Percentiles rank a stretch among this genome's conserved stretches.
Evolutionary conservation across 1,140 invertebrate genomes (phyloP).

Genomic region (Antheraea mylitta): DNA sequence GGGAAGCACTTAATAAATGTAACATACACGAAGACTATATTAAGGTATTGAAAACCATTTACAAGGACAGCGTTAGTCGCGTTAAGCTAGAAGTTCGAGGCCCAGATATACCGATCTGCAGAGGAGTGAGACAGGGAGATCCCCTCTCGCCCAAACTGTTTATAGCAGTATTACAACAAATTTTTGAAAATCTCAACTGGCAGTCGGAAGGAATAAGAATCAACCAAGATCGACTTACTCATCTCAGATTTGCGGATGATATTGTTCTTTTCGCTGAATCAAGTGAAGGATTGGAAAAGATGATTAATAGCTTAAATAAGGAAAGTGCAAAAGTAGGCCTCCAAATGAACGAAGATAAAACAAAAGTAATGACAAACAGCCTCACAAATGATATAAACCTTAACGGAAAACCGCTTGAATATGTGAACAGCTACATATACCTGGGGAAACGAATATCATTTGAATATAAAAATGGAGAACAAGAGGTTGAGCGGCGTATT

Average conservation of each 20-base stretch:
- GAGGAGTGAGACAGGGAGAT: slow-evolving; percentile 14
- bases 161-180: not conserved
- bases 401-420: slow-evolving; percentile 2
- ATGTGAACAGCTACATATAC: slow-evolving; percentile 13
- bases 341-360: slow-evolving; percentile 10
- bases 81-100: too few relatives aligned
- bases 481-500: slow-evolving; percentile 13
- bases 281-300: not conserved
- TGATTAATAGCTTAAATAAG: not conserved
- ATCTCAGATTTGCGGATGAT: slow-evolving; percentile 17
- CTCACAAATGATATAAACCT: not conserved
- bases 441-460: slow-evolving; percentile 14
- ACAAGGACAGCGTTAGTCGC: too few relatives aligned
- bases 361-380: slow-evolving; percentile 8
- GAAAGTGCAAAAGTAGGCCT: slow-evolving; percentile 13
- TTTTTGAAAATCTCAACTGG: too few relatives aligned
- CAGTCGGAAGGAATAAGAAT: too few relatives aligned
- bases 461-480: slow-evolving; percentile 11
- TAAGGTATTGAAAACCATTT: too few relatives aligned
- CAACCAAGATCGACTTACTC: not conserved
- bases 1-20: too few relatives aligned
- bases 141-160: slow-evolving; percentile 15
- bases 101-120: too few relatives aligned
- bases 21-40: too few relatives aligned
- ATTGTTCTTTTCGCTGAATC: slow-evolving; percentile 5